These are phyloP conservation scores for Pristionchus exspectatus DNA, from an alignment of 2,888 invertebrate genomes.

Conservation along the genomic window DNA sequence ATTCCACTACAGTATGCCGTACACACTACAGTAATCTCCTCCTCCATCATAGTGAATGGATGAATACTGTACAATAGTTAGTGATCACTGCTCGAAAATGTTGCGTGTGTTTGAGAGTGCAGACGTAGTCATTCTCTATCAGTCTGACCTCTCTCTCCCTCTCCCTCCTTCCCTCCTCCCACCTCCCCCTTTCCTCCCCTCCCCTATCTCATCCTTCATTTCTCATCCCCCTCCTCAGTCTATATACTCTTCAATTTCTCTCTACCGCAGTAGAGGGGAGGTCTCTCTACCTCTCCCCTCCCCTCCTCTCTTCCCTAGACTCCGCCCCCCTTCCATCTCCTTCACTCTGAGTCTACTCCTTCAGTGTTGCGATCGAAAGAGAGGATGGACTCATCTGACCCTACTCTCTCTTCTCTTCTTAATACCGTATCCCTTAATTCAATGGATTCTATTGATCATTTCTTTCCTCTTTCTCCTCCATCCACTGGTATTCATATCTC, in stretches of 20 bases:
- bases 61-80: background rate
- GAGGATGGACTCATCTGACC: conserved; percentile 22
- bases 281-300: conserved; percentile 14
- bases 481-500: background rate
- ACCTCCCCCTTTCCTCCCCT: background rate
- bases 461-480: background rate
- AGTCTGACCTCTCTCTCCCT: background rate
- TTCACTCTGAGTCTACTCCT: conserved; percentile 22
- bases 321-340: conserved; percentile 43
- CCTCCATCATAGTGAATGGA: background rate
- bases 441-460: background rate
- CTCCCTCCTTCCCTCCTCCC: background rate
- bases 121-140: background rate
- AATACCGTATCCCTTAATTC: conserved; percentile 15
- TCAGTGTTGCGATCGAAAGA: conserved; percentile 37
- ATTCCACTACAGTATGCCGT: background rate
- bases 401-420: conserved; percentile 3
- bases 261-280: background rate
- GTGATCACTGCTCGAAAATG: conserved; percentile 14
- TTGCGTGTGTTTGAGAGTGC: conserved; percentile 33
- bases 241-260: conserved; percentile 30
- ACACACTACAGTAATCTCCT: background rate
- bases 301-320: background rate
- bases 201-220: conserved; percentile 11
- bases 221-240: conserved; percentile 42